Conservation (phyloP, 2,888 invertebrate species). For the Oscheius myriophilus region DNA sequence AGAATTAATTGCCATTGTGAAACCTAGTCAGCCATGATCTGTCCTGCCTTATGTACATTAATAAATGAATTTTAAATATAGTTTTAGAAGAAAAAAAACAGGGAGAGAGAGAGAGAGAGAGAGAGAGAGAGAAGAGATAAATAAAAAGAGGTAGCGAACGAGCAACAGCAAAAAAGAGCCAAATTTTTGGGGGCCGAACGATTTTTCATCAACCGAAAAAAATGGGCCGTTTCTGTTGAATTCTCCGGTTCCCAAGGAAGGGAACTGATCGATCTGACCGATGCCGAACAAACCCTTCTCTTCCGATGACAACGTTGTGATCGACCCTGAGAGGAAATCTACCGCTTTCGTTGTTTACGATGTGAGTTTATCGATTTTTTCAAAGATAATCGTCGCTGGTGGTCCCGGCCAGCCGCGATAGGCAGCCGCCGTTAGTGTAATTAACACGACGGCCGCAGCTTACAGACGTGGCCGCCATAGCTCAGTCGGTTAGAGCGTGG, state of each 20-base stretch:
- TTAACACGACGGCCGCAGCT: background rate
- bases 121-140: too few relatives aligned
- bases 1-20: background rate
- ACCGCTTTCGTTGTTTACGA: slow-evolving; percentile 56
- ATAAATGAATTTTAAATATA: too few relatives aligned
- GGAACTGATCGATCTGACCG: slow-evolving; percentile 31
- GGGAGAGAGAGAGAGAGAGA: too few relatives aligned
- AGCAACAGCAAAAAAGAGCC: too few relatives aligned
- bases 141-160: too few relatives aligned
- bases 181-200: too few relatives aligned
- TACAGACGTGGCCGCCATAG: slow-evolving; percentile 57
- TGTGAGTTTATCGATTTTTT: slow-evolving; percentile 32
- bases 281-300: slow-evolving; percentile 40
- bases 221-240: slow-evolving; percentile 50
- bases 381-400: background rate
- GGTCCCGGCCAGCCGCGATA: background rate
- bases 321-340: slow-evolving; percentile 49
- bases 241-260: slow-evolving; percentile 42
- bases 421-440: too few relatives aligned
- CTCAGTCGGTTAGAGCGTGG: slow-evolving; percentile 71
- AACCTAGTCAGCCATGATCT: too few relatives aligned
- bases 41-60: too few relatives aligned
- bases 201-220: too few relatives aligned
- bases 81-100: too few relatives aligned
- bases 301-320: slow-evolving; percentile 47